phyloP scores from a whole-genome alignment of 2,888 invertebrate species.

The Taenaris catops region DNA sequence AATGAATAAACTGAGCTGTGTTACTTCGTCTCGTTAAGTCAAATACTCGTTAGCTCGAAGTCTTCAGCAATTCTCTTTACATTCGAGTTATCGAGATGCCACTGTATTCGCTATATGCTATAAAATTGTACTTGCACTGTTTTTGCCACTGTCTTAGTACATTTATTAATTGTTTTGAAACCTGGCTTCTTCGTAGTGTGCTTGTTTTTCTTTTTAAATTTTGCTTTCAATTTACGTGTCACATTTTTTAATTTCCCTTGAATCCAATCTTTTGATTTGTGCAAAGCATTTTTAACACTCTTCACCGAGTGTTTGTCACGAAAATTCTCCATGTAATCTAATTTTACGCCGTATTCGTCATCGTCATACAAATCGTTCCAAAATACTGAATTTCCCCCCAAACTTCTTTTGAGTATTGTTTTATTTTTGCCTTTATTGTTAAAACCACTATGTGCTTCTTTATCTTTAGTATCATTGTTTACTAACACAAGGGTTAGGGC shows the following conservation, averaged over 20 bases:
- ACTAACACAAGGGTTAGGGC: slow-evolving; percentile 16
- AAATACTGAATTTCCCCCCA: slow-evolving; percentile 41
- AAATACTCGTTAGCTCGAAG: no score
- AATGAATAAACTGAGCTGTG: no score
- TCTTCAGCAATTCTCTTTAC: no score
- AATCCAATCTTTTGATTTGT: slow-evolving; percentile 48
- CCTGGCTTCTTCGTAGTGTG: slow-evolving; percentile 3
- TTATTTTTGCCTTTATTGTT: slow-evolving; percentile 24
- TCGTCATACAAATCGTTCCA: slow-evolving; percentile 63
- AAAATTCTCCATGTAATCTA: slow-evolving; percentile 36
- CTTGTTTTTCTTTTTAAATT: slow-evolving; percentile 14
- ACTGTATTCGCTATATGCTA: no score
- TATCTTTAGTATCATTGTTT: slow-evolving; percentile 3
- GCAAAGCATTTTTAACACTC: slow-evolving; percentile 35
- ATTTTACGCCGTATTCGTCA: slow-evolving; percentile 54
- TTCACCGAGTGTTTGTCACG: slow-evolving; percentile 34
- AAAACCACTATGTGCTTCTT: slow-evolving; percentile 3
- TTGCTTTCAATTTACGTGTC: slow-evolving; percentile 29
- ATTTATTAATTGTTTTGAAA: no score
- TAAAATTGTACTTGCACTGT: no score
- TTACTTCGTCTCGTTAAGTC: no score
- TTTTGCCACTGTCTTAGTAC: no score
- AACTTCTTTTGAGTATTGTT: slow-evolving; percentile 46
- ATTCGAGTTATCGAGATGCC: no score
- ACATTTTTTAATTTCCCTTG: slow-evolving; percentile 43